Percentiles rank a stretch among this genome's conserved stretches.
phyloP scores from a whole-genome alignment of 2,797 vertebrate species.

The Australoheros facetus region DNA sequence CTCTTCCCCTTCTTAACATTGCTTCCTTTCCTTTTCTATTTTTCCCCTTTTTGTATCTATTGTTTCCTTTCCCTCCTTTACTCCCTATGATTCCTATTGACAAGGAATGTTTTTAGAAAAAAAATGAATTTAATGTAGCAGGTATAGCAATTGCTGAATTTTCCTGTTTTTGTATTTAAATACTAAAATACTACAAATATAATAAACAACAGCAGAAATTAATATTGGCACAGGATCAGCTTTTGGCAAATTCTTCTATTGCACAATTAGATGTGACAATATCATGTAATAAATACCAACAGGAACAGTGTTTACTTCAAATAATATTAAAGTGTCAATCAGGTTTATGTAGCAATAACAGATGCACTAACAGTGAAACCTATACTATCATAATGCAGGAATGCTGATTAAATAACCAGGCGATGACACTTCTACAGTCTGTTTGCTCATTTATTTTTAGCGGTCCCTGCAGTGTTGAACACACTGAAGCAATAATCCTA shows the following conservation, averaged over 20 bases:
- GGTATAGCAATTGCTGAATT: background rate
- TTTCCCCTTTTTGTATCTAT: background rate
- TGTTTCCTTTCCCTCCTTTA: background rate
- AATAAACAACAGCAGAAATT: conserved; percentile 3
- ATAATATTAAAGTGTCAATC: conserved; percentile 32
- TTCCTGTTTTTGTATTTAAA: background rate
- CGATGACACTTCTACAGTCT: conserved; percentile 46
- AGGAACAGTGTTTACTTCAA: conserved; percentile 23
- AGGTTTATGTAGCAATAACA: conserved; percentile 21
- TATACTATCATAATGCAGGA: conserved; percentile 50
- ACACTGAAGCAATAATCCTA: conserved; percentile 67
- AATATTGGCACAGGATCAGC: background rate
- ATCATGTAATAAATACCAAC: conserved; percentile 21
- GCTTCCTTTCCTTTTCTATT: background rate
- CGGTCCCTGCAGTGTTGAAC: conserved; percentile 66
- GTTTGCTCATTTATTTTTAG: conserved; percentile 73
- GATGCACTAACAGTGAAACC: conserved; percentile 45
- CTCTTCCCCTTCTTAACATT: background rate
- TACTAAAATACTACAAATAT: background rate
- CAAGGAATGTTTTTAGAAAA: background rate
- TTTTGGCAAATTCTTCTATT: background rate
- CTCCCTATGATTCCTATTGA: background rate
- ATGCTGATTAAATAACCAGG: conserved; percentile 74
- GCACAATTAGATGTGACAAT: conserved; percentile 10
- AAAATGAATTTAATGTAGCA: no score